Evolutionary conservation across 1,140 invertebrate species (phyloP).

Genomic region (Acyrthosiphon pisum): DNA sequence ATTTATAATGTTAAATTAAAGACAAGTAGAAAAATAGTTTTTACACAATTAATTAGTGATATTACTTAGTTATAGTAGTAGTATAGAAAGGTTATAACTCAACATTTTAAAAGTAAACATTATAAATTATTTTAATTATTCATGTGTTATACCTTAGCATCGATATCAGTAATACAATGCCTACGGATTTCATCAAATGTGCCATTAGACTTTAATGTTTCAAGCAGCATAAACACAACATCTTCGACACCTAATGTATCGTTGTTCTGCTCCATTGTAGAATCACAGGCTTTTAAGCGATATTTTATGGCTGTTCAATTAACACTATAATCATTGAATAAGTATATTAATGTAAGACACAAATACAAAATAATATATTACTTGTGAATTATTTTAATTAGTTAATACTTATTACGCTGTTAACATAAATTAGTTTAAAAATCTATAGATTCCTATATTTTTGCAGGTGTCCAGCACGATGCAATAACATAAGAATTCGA

Average conservation of each 20-base stretch:
- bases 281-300: neutral
- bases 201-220: slow-evolving; percentile 45
- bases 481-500: neutral
- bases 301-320: neutral
- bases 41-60: neutral
- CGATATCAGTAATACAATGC: slow-evolving; percentile 40
- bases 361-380: neutral
- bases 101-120: neutral
- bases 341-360: neutral
- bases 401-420: neutral
- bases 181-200: slow-evolving; percentile 52
- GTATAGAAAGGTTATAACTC: neutral
- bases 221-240: neutral
- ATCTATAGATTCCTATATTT: neutral
- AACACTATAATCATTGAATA: neutral
- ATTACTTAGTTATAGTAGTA: neutral
- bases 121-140: neutral
- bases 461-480: neutral
- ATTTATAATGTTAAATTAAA: neutral
- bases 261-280: neutral
- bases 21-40: neutral
- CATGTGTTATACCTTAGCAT: slow-evolving; percentile 24
- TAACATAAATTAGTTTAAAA: neutral
- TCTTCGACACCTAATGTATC: neutral
- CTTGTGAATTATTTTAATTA: neutral